A percentile compares a stretch with the other conserved stretches of the same genome.
These are phyloP conservation scores for Catharus fuscescens DNA, from an alignment of 2,113 vertebrate species.

Conservation along the genomic window DNA sequence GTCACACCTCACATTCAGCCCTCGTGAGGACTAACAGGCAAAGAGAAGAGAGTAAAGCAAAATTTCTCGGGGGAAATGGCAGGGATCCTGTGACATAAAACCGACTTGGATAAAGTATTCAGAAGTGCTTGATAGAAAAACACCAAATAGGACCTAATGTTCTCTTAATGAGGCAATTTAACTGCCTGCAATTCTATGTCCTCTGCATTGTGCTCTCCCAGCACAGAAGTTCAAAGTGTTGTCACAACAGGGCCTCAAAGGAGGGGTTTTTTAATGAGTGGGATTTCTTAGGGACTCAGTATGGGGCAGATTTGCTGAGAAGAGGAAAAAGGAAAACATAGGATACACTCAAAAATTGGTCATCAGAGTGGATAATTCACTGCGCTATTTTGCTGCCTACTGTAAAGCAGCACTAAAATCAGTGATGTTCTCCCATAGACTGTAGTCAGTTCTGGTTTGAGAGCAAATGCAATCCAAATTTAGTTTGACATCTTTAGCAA, in stretches of 20 bases:
- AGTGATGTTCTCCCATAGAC: background rate
- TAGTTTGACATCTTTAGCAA: constrained; percentile 5
- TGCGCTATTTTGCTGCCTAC: background rate
- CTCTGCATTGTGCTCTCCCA: constrained; percentile 26
- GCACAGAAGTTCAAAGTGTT: constrained; percentile 47
- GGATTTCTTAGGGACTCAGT: constrained; percentile 24
- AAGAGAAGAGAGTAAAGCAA: background rate
- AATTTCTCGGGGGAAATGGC: background rate
- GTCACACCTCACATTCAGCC: background rate
- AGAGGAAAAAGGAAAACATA: background rate
- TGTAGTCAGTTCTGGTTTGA: background rate
- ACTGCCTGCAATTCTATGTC: constrained; percentile 25
- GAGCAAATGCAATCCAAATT: background rate
- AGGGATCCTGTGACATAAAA: constrained; percentile 7
- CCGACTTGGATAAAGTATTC: background rate
- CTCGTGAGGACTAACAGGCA: background rate
- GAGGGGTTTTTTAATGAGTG: constrained; percentile 36
- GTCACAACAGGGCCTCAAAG: constrained; percentile 52
- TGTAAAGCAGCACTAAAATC: background rate
- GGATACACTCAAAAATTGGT: background rate
- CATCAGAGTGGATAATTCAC: background rate
- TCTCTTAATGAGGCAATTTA: constrained; percentile 55
- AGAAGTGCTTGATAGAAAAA: background rate
- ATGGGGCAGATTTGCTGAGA: constrained; percentile 32
- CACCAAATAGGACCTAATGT: background rate